phyloP scores from a whole-genome alignment of 2,113 vertebrate genomes.

The Excalfactoria chinensis region DNA sequence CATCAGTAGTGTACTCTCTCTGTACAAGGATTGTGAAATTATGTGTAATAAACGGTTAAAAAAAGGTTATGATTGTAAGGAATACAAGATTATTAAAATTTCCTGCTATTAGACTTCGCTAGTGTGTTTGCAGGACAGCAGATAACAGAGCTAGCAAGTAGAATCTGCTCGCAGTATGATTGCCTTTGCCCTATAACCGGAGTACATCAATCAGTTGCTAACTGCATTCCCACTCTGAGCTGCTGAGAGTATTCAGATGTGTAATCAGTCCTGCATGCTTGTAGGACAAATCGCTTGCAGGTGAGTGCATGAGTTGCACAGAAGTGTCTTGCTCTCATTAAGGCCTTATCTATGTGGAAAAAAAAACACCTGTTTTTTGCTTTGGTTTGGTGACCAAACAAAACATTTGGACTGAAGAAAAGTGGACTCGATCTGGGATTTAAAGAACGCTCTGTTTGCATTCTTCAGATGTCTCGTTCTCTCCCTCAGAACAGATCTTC shows the following conservation, averaged over 20 bases:
- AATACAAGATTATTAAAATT: neutral
- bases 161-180: neutral
- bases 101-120: neutral
- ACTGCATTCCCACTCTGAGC: neutral
- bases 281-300: neutral
- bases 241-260: neutral
- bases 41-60: neutral
- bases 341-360: neutral
- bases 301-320: neutral
- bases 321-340: neutral
- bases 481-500: slow-evolving; percentile 11
- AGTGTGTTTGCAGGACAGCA: neutral
- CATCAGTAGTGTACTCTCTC: neutral
- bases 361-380: neutral
- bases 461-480: slow-evolving; percentile 7
- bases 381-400: neutral
- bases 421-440: neutral
- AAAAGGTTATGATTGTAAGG: neutral
- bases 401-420: slow-evolving; percentile 3
- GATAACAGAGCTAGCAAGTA: slow-evolving; percentile 4
- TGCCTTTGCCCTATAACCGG: neutral
- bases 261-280: slow-evolving; percentile 19
- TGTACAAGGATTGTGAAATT: neutral
- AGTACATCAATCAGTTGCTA: slow-evolving; percentile 45
- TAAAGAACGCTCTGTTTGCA: slow-evolving; percentile 27